Base-by-base conservation (phyloP, 2,888 invertebrate genomes). In the Halocaridina rubra region DNA sequence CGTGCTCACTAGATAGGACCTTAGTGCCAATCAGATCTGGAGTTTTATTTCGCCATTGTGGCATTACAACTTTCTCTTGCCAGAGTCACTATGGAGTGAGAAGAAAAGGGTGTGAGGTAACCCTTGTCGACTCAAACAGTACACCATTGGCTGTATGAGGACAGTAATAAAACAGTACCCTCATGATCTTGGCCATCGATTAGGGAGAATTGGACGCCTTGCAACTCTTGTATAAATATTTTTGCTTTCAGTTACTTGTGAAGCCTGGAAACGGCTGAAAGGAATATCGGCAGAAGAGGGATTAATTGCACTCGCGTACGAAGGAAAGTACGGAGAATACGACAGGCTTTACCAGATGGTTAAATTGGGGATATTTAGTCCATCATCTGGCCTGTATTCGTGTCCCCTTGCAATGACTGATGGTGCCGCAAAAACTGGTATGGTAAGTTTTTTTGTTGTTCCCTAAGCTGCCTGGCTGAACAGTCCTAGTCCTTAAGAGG, bases 361-460 rank as follows among this genome's bases (percentile, higher is more conserved):
- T 64, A 93, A 93, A 89, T 88, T 92, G 64, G 92, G 91, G 85
- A 89, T 93, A 59, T 93, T 91, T 89, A 89, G 90, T 5, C 92
- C 93, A 3, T 92, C 92, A 0, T 91, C 93, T 4, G 93, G 93
- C 1, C 89, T 93, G 29, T 93, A 91, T 88, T 90, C 91, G 16
- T 93, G 93, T 89, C 93, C 93, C 0, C 89, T 93, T 67, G 93
- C 93, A 2, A 93, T 93, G 93, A 93, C 93, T 8, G 93, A 93
- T 89, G 93, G 93, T 72, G 93, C 93, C 69, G 92, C 93, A 1
- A 92, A 92, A 89, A 91, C 92, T 30, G 89, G 93, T 24, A 90
- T 91, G 90, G 92, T 91, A 82, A 59, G 69, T 32, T 67, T 24
- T 75, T 16, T 53, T 53, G 53, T 53, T 53, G n/a, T n/a, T 53